Conservation (phyloP, 2,797 vertebrate genomes). For the Leptatherina wallacei region DNA sequence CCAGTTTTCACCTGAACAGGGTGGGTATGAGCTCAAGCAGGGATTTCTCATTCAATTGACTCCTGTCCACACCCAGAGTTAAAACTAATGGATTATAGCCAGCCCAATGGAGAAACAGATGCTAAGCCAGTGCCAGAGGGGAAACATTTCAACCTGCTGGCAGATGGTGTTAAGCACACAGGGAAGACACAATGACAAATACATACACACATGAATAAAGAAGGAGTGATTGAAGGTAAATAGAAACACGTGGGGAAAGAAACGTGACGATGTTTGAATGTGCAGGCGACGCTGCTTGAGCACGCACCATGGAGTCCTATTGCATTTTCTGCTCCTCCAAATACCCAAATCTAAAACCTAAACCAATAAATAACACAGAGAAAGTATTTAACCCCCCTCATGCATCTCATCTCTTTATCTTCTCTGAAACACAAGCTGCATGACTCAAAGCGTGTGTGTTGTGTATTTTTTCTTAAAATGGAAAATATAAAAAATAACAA, state of each 20-base stretch:
- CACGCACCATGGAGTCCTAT: too few relatives aligned
- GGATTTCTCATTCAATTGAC: slow-evolving; percentile 9
- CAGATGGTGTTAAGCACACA: not conserved
- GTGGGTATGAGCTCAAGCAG: slow-evolving; percentile 20
- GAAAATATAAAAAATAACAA: too few relatives aligned
- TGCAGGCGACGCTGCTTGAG: not conserved
- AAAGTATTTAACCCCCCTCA: not conserved
- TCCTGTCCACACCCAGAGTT: slow-evolving; percentile 51
- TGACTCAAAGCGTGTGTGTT: too few relatives aligned
- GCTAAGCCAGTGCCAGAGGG: slow-evolving; percentile 29
- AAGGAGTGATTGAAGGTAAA: slow-evolving; percentile 5
- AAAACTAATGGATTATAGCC: slow-evolving; percentile 32
- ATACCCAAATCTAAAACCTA: too few relatives aligned
- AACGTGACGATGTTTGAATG: slow-evolving; percentile 9
- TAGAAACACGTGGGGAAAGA: not conserved
- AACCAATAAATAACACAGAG: too few relatives aligned
- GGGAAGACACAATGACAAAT: not conserved
- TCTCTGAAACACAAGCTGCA: too few relatives aligned
- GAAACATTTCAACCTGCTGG: slow-evolving; percentile 3
- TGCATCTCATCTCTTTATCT: too few relatives aligned
- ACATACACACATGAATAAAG: not conserved
- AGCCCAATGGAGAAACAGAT: slow-evolving; percentile 26
- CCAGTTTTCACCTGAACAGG: slow-evolving; percentile 38
- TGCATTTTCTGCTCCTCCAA: too few relatives aligned
- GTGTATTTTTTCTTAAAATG: too few relatives aligned